phyloP scores from a whole-genome alignment of 2,113 vertebrate genomes.

The Platycercus adscitus region DNA sequence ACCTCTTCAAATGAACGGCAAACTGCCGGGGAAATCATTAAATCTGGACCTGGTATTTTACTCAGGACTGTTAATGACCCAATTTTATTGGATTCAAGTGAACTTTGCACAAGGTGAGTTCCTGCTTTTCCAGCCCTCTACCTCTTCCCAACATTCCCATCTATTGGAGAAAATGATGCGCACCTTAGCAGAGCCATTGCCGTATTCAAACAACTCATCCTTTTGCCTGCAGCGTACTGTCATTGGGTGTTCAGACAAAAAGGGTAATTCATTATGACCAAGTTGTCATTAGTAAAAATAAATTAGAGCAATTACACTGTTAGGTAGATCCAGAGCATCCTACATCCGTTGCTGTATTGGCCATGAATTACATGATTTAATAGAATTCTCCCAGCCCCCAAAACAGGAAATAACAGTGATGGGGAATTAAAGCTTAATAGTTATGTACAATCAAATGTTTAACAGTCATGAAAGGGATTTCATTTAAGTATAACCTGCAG shows the following conservation, averaged over 20 bases:
- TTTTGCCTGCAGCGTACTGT: background rate
- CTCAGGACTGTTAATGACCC: background rate
- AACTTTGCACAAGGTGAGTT: background rate
- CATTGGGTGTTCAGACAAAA: background rate
- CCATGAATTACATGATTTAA: background rate
- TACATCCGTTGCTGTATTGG: background rate
- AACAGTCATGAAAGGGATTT: background rate
- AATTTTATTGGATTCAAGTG: background rate
- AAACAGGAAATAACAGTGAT: background rate
- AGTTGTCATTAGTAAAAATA: background rate
- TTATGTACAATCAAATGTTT: background rate
- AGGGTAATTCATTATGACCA: background rate
- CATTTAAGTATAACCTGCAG: background rate
- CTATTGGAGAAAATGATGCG: background rate
- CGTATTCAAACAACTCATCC: background rate
- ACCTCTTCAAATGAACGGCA: background rate
- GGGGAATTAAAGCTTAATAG: background rate
- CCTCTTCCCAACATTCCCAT: background rate
- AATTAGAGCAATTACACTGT: background rate
- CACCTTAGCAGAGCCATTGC: background rate
- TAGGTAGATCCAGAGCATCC: background rate
- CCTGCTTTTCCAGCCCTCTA: background rate
- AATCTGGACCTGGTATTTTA: background rate
- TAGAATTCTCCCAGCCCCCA: background rate
- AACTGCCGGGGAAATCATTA: background rate